Base-by-base conservation (phyloP, 2,113 vertebrate species). In the Vulpes lagopus region DNA sequence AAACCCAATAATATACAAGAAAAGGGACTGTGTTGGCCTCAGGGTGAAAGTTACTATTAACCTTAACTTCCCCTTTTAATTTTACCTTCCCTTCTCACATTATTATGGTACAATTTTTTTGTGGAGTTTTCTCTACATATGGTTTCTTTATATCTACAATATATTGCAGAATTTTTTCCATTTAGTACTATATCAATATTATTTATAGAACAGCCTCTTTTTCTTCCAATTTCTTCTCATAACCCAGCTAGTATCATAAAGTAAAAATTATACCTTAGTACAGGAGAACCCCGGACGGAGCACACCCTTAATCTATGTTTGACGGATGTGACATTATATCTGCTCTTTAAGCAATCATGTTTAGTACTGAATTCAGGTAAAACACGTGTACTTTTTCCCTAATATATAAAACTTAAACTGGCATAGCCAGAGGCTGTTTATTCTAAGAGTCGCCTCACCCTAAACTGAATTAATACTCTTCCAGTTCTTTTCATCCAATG, bases 381-480 rank as follows among this genome's bases (percentile, higher is more conserved):
- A 88, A 94, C 84, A 19, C 9, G 30, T 57, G 8, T 83, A n/a
- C 5, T 92, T 93, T 90, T 74, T 5, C 51, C 35, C 35, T 69
- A 65, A 53, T 49, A 51, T 16, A 71, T 81, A 85, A 88, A 80
- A 94, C 49, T 76, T 87, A 64, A 79, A 27, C 14, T 76, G 53
- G 12, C 92, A 84, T 10, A 94, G 57, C 89, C 57, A 60, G 85
- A 94, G 43, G 22, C 65, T 76, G 5, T 71, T 91, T 57, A 88
- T 71, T 64, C 76, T 93, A 85, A 86, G 9, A 86, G 22, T 53
- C 20, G 87, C 69, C 69, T 97, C 38, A 12, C 27, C 19, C 35
- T 87, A 92, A 43, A 16, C 30, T 90, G 43, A 95, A 92, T 80
- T 92, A 67, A 93, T 59, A 82, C 22, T 80, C 16, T 84, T 91